phyloP scores from a whole-genome alignment of 2,888 invertebrate genomes.

The Ferdinandea cuprea region DNA sequence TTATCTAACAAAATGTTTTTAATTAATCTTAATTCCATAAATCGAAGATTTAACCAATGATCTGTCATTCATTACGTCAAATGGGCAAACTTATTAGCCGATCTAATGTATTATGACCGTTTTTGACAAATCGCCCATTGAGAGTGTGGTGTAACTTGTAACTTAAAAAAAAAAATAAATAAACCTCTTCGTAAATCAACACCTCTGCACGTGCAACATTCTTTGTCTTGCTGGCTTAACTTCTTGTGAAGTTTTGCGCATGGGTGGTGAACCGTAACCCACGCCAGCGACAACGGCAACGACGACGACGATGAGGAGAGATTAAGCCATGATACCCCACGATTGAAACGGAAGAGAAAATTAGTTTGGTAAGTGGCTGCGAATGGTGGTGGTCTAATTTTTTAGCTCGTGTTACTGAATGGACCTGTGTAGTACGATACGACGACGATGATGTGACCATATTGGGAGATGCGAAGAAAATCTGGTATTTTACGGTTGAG shows the following conservation, averaged over 20 bases:
- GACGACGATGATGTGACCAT: conserved; percentile 24
- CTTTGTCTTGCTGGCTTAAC: conserved; percentile 12
- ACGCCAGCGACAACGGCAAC: too few species aligned
- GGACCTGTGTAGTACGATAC: conserved; percentile 21
- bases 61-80: conserved; percentile 42
- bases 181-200: conserved; percentile 49
- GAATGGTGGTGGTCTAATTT: conserved; percentile 15
- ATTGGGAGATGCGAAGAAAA: conserved; percentile 24
- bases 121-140: conserved; percentile 35
- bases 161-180: too few species aligned
- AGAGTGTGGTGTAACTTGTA: background rate
- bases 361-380: conserved; percentile 18
- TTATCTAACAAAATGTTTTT: too few species aligned
- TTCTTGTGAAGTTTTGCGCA: conserved; percentile 37
- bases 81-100: too few species aligned
- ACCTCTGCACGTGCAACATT: conserved; percentile 65
- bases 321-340: background rate
- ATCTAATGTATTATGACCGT: conserved; percentile 24
- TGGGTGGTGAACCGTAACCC: conserved; percentile 51
- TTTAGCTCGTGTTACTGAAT: conserved; percentile 48
- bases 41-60: conserved; percentile 46
- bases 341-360: conserved; percentile 45
- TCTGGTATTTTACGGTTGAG: conserved; percentile 4
- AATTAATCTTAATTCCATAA: conserved; percentile 32
- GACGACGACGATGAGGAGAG: background rate